Base-by-base conservation (phyloP, 2,113 vertebrate species). In the Bambusicola thoracicus region DNA sequence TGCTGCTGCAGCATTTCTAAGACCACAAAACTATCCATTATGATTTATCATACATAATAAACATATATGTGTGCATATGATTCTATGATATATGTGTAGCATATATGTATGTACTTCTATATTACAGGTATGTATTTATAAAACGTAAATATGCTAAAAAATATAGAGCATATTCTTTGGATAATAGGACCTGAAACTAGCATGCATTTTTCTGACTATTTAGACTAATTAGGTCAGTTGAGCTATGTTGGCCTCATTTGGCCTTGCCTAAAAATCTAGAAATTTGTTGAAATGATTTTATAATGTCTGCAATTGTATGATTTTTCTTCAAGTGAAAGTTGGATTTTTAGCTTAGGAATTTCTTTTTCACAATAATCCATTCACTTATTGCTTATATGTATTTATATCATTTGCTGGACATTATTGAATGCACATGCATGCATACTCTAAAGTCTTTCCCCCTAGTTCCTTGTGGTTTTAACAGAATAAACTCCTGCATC, bases 331-430 rank as follows among this genome's bases (percentile, higher is more conserved):
- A 67, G 20, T 24, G 51, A 16, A 74, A 34, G 3, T 21, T 78
- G 20, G 1, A 44, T 49, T 79, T 90, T 82, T 72, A 38, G 24
- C 11, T 75, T 53, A 41, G 34, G 15, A 44, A 68, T 63, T 66
- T 13, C 0, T n/a, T 77, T 76, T 82, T 76, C 0, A 0, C 9
- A 63, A 6, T 74, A 80, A 70, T 49, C 14, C 0, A 5, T 61
- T 81, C 75, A 3, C 10, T 82, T 79, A 61, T 25, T 2, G 11
- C 25, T 80, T 77, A 8, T 2, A 30, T 46, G 11, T 46, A 27
- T 78, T 48, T 41, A 29, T 67, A 62, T 40, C 14, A 56, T 11
- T 65, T 36, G 20, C 21, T 66, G 4, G 40, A 9, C 1, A 2
- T 76, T 80, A 51, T 73, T 44, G 25, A 20, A 36, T n/a, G n/a